Evolutionary conservation across 2,113 vertebrate species (phyloP), one percentile per base, ranked within the genome.

Genomic region (Microtus pennsylvanicus): DNA sequence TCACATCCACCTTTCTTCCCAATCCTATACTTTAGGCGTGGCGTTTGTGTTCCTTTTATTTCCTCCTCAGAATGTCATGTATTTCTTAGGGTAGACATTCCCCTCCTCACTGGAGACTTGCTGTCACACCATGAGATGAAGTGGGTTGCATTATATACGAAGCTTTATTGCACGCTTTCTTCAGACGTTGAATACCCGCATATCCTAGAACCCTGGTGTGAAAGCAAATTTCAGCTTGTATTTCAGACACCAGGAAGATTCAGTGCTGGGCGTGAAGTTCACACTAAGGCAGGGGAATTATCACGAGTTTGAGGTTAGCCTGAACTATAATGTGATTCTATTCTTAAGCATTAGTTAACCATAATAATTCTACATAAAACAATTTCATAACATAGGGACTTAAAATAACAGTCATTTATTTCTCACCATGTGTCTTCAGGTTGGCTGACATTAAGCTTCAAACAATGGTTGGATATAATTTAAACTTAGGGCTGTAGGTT

Each of bases 371-470:
- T 75, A 63, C 8, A 80, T 74, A 58, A 86, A 89, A 85, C 9
- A 86, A 38, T 69, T 50, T 21, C 24, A 76, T 3, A 86, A 95
- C 35, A 74, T 33, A 92, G 13, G 28, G 35, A 87, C 75, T 50
- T 95, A 55, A 96, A 93, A 87, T 47, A n/a, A 55, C 76, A 90
- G 55, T 87, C 61, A 90, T 17, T 90, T 92, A 72, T 50, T 93
- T 94, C 92, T 93, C 45, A 63, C 50, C 35, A 47, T 45, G 6
- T 82, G 16, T 94, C 63, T 85, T 87, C 47, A 86, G 52, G 22
- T 52, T 85, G 76, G 52, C 61, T 77, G 47, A 65, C 45, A 87
- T 81, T 87, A 89, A 82, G 12, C 67, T 94, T 92, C 77, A 74
- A 45, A 17, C 33, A 61, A 45, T 5, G 7, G 35, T 82, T 58